A percentile compares a stretch with the other conserved stretches of the same genome.
Conservation (phyloP, 2,888 invertebrate genomes). For the Meganola albula region DNA sequence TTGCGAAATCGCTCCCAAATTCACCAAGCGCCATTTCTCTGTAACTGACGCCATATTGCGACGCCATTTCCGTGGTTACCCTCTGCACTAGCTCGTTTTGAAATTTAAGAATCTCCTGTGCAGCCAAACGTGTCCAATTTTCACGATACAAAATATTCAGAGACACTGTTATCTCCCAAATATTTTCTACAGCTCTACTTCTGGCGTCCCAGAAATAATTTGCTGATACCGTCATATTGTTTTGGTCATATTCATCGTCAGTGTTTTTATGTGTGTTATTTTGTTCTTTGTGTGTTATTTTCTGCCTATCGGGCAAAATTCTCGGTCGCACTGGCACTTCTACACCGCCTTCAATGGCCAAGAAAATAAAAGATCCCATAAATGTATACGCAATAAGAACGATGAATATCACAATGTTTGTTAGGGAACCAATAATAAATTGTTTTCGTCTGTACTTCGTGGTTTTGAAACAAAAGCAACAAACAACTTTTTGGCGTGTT, state of each 20-base stretch:
- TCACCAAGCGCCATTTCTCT: slow-evolving; percentile 73
- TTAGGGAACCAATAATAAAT: slow-evolving; percentile 85
- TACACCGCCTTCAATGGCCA: slow-evolving; percentile 87
- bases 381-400: slow-evolving; percentile 88
- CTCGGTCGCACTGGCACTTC: slow-evolving; percentile 73
- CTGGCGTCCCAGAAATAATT: slow-evolving; percentile 74
- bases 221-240: slow-evolving; percentile 60
- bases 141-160: slow-evolving; percentile 92
- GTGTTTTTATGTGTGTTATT: slow-evolving; percentile 57
- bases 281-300: slow-evolving; percentile 70
- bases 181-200: slow-evolving; percentile 86
- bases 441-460: slow-evolving; percentile 76
- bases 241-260: slow-evolving; percentile 61
- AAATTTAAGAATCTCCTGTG: slow-evolving; percentile 87
- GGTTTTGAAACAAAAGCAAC: slow-evolving; percentile 76
- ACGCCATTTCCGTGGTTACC: slow-evolving; percentile 86
- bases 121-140: slow-evolving; percentile 92
- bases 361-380: slow-evolving; percentile 87
- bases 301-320: slow-evolving; percentile 70
- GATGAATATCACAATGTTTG: slow-evolving; percentile 89
- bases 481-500: slow-evolving; percentile 72
- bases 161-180: slow-evolving; percentile 93
- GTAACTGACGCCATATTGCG: slow-evolving; percentile 76
- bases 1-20: slow-evolving; percentile 56
- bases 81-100: slow-evolving; percentile 89